These are phyloP conservation scores for Vespertilio murinus DNA, from an alignment of 2,797 vertebrate species.

Conservation along the genomic window DNA sequence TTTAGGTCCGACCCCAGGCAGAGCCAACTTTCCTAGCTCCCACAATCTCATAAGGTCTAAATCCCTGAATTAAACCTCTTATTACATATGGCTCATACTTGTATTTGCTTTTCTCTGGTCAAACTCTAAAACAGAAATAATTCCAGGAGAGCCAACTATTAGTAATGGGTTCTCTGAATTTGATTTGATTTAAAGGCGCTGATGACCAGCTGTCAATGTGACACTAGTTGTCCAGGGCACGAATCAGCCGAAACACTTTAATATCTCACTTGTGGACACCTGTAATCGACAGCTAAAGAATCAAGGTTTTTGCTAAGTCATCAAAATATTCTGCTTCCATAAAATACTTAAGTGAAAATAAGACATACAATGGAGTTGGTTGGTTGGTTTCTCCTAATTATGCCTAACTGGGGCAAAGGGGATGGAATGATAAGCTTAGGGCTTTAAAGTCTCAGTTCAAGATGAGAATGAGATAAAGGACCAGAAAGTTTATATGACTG, in stretches of 20 bases:
- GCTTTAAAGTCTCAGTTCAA: constrained; percentile 32
- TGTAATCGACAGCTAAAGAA: neutral
- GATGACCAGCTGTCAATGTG: neutral
- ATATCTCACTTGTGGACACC: neutral
- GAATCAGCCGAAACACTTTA: neutral
- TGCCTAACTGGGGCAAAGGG: neutral
- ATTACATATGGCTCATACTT: neutral
- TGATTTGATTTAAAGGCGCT: neutral
- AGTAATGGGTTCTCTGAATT: constrained; percentile 2
- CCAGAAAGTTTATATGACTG: neutral
- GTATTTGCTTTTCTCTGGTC: neutral
- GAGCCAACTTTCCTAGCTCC: neutral
- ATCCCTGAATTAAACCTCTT: neutral
- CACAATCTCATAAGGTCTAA: neutral
- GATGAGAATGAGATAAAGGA: neutral
- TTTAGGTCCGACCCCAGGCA: neutral
- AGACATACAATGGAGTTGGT: neutral
- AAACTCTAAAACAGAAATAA: neutral
- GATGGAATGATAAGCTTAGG: neutral
- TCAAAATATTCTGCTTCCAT: neutral
- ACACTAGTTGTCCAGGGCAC: neutral
- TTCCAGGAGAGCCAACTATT: neutral
- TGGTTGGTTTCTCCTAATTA: neutral
- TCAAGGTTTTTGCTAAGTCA: neutral
- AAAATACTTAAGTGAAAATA: neutral